phyloP scores from a whole-genome alignment of 2,797 vertebrate species.

The Antrozous pallidus region DNA sequence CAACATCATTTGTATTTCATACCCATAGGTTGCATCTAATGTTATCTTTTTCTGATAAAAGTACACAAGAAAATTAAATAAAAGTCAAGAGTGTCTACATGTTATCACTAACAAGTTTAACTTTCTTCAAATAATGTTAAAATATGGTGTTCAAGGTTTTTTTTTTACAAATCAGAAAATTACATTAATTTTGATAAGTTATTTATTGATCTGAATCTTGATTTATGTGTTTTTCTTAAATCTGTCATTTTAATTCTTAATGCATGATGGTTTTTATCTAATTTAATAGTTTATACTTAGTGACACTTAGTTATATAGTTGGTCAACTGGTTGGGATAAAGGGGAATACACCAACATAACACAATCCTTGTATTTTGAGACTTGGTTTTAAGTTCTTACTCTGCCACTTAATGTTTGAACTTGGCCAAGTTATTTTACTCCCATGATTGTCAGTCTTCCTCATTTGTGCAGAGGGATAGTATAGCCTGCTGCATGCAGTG shows the following conservation, averaged over 20 bases:
- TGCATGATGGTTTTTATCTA: neutral
- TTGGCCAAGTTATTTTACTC: neutral
- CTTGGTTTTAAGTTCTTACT: neutral
- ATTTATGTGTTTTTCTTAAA: slow-evolving; percentile 22
- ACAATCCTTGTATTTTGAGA: neutral
- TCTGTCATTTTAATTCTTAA: neutral
- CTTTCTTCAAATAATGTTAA: neutral
- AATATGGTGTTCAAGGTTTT: neutral
- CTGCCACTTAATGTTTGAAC: neutral
- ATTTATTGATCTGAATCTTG: neutral
- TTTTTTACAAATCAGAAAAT: slow-evolving; percentile 12
- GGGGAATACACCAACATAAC: neutral
- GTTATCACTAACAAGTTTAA: neutral
- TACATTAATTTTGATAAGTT: slow-evolving; percentile 5
- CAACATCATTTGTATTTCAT: neutral
- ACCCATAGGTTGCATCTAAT: neutral
- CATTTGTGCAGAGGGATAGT: neutral
- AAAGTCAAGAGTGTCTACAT: neutral
- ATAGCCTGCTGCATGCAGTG: neutral
- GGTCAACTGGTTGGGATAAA: neutral
- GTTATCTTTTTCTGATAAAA: neutral
- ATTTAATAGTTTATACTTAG: neutral
- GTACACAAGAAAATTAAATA: neutral
- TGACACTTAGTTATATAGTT: neutral
- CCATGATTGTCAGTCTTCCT: neutral